phyloP scores from a whole-genome alignment of 2,888 invertebrate genomes.

The Melipona beecheii region DNA sequence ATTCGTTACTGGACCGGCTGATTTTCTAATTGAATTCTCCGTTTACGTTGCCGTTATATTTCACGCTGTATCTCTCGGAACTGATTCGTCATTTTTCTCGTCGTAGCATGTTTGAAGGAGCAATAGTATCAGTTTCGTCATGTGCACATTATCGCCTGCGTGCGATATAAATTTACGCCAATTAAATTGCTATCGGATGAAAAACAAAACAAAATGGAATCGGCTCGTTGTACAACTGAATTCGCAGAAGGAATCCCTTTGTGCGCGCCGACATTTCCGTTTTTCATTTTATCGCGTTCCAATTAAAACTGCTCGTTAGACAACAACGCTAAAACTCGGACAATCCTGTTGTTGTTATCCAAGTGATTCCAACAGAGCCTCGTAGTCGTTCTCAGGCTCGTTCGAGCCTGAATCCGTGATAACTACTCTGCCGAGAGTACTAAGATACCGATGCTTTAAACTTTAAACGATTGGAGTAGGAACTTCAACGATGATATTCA shows the following conservation, averaged over 20 bases:
- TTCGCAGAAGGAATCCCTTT: not conserved
- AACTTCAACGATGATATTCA: constrained; percentile 3
- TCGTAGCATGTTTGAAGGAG: no score
- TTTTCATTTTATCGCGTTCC: not conserved
- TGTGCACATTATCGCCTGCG: no score
- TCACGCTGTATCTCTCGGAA: not conserved
- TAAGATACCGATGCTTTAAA: not conserved
- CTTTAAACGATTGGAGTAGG: not conserved
- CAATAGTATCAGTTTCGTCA: not conserved
- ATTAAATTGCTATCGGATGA: constrained; percentile 2
- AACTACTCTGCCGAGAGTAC: not conserved
- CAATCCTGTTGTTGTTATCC: not conserved
- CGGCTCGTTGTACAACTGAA: not conserved
- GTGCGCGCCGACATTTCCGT: no score
- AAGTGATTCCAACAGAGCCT: not conserved
- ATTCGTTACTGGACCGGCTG: constrained; percentile 43
- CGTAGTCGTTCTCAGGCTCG: not conserved
- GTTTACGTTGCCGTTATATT: constrained; percentile 17
- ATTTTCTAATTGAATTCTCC: constrained; percentile 42
- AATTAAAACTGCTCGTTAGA: constrained; percentile 23
- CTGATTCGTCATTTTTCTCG: not conserved
- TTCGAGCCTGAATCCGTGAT: not conserved
- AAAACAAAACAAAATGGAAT: not conserved
- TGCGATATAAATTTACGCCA: not conserved
- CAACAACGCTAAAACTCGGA: not conserved